A percentile compares a stretch with the other conserved stretches of the same genome.
Conservation (phyloP, 2,797 vertebrate genomes). For the Lagocephalus sceleratus region DNA sequence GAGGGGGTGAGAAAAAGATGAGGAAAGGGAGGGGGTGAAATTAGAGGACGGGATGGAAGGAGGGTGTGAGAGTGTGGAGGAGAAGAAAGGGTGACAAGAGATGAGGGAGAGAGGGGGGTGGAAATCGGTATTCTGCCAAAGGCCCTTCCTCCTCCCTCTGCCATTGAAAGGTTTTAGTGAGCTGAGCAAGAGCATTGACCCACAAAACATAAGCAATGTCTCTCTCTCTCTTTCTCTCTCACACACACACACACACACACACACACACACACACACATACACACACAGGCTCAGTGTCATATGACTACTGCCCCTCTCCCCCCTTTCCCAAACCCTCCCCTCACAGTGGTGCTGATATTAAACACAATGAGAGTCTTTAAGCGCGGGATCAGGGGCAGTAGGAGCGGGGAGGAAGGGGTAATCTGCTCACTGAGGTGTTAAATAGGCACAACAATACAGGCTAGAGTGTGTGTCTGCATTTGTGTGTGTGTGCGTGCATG, state of each 20-base stretch:
- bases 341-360: constrained; percentile 79
- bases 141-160: constrained; percentile 36
- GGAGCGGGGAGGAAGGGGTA: constrained; percentile 65
- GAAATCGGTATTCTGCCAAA: constrained; percentile 59
- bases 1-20: constrained; percentile 30
- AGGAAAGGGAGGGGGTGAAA: constrained; percentile 49
- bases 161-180: constrained; percentile 80
- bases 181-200: constrained; percentile 80
- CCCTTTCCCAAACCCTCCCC: constrained; percentile 74
- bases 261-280: constrained; percentile 25
- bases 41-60: constrained; percentile 60
- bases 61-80: constrained; percentile 53
- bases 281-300: constrained; percentile 75
- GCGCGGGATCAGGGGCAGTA: constrained; percentile 83
- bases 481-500: constrained; percentile 16
- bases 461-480: constrained; percentile 28
- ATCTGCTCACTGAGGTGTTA: constrained; percentile 95
- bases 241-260: constrained; percentile 15
- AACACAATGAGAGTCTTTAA: constrained; percentile 92
- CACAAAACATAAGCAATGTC: constrained; percentile 79
- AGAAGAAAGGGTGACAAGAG: constrained; percentile 66
- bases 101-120: constrained; percentile 32
- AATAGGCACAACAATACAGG: constrained; percentile 84
- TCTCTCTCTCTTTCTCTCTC: neutral
- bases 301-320: constrained; percentile 71